phyloP scores from a whole-genome alignment of 2,888 invertebrate species.

The Leucophora obtusa region DNA sequence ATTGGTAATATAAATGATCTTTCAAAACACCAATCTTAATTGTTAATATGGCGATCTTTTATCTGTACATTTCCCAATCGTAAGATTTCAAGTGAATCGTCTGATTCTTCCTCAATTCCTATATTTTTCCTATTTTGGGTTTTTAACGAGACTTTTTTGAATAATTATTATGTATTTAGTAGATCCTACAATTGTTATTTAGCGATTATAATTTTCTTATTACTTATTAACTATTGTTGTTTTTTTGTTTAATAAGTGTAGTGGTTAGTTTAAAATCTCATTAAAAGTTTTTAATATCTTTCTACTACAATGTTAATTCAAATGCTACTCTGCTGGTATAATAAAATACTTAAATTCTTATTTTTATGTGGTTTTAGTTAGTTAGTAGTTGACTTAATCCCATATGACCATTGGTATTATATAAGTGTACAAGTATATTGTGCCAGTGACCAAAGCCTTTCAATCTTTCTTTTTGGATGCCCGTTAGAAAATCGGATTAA shows the following conservation, averaged over 20 bases:
- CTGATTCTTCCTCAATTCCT: no score
- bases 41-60: no score
- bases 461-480: constrained; percentile 45
- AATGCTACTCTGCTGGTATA: neutral
- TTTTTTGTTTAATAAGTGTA: neutral
- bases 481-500: constrained; percentile 64
- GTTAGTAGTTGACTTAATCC: constrained; percentile 56
- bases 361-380: constrained; percentile 46
- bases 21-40: no score
- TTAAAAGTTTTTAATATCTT: constrained; percentile 54
- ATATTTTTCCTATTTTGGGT: no score
- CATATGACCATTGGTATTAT: constrained; percentile 52
- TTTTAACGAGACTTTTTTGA: no score
- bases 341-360: constrained; percentile 55
- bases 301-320: constrained; percentile 30
- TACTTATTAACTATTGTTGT: neutral
- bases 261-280: constrained; percentile 27
- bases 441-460: constrained; percentile 55
- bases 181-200: no score
- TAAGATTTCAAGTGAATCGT: no score
- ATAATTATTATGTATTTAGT: no score
- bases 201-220: neutral
- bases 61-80: no score
- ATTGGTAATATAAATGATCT: no score
- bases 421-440: constrained; percentile 7